Percentiles rank a stretch among this genome's conserved stretches.
These are phyloP conservation scores for Centropristis striata DNA, from an alignment of 2,113 vertebrate species.

Conservation along the genomic window DNA sequence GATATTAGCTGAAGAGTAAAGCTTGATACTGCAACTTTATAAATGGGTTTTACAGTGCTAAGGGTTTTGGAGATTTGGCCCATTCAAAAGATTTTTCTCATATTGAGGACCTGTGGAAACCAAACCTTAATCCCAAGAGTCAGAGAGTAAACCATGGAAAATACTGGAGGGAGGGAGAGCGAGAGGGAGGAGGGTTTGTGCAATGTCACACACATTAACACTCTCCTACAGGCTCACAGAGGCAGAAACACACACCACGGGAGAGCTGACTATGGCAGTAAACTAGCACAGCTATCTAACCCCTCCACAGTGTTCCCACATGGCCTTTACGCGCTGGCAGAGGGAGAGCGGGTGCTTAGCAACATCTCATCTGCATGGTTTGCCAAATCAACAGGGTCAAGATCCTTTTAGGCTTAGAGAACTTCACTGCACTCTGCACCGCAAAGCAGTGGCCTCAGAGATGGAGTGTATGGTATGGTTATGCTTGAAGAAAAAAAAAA, in stretches of 20 bases:
- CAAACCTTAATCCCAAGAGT: constrained; percentile 59
- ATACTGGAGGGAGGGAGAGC: constrained; percentile 26
- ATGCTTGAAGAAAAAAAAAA: not conserved
- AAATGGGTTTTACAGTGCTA: constrained; percentile 55
- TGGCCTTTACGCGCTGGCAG: constrained; percentile 57
- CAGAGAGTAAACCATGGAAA: constrained; percentile 35
- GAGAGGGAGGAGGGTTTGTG: not conserved
- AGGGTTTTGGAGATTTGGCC: constrained; percentile 56
- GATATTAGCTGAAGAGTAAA: constrained; percentile 35
- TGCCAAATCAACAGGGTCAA: constrained; percentile 73
- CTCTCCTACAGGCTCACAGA: constrained; percentile 16
- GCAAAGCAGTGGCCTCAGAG: constrained; percentile 36
- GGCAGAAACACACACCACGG: constrained; percentile 35
- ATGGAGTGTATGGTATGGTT: constrained; percentile 3
- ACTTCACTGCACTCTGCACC: constrained; percentile 15
- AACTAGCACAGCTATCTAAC: constrained; percentile 47
- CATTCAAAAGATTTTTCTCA: constrained; percentile 66
- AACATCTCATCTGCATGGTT: constrained; percentile 78
- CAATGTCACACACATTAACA: not conserved
- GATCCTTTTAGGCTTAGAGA: constrained; percentile 62
- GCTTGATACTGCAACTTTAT: constrained; percentile 30
- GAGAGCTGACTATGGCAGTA: constrained; percentile 51
- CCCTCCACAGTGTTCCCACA: constrained; percentile 56
- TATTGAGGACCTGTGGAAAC: constrained; percentile 60
- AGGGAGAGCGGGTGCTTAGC: constrained; percentile 75